These are phyloP conservation scores for Trissolcus japonicus DNA, from an alignment of 2,888 invertebrate genomes.

Conservation along the genomic window DNA sequence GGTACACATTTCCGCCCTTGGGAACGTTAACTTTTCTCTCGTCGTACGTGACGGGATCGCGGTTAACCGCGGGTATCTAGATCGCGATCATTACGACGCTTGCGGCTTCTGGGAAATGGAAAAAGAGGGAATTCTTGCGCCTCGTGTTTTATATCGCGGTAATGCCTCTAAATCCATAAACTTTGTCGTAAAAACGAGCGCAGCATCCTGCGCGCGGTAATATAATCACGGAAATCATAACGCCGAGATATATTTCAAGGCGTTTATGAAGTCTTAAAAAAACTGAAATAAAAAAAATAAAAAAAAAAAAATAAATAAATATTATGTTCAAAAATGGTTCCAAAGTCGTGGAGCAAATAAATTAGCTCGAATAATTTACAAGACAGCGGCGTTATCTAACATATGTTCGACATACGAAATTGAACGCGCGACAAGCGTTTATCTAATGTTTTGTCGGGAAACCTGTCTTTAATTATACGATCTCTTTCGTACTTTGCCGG, in stretches of 20 bases:
- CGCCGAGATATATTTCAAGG: not conserved
- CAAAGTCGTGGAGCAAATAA: constrained; percentile 28
- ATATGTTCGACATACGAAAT: constrained; percentile 55
- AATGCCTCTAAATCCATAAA: constrained; percentile 56
- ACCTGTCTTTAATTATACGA: constrained; percentile 53
- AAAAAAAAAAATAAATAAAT: constrained; percentile 1
- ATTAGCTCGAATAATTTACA: constrained; percentile 43
- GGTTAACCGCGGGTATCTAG: constrained; percentile 61
- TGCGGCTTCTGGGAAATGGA: constrained; percentile 60
- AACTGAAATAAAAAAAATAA: not conserved
- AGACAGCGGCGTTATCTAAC: constrained; percentile 50
- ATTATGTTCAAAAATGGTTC: not conserved
- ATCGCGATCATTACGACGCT: constrained; percentile 59
- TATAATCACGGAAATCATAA: constrained; percentile 11
- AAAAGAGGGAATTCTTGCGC: constrained; percentile 55
- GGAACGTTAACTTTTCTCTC: constrained; percentile 19
- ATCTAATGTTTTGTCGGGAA: constrained; percentile 43
- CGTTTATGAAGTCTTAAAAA: not conserved
- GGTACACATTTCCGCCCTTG: constrained; percentile 55
- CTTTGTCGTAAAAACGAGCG: constrained; percentile 50
- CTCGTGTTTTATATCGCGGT: constrained; percentile 56
- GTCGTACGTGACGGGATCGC: constrained; percentile 59
- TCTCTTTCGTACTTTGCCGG: constrained; percentile 52
- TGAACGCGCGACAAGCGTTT: constrained; percentile 45
- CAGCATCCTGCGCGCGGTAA: constrained; percentile 28